Conservation (phyloP, 2,888 invertebrate species). For the Ochropacha duplaris region DNA sequence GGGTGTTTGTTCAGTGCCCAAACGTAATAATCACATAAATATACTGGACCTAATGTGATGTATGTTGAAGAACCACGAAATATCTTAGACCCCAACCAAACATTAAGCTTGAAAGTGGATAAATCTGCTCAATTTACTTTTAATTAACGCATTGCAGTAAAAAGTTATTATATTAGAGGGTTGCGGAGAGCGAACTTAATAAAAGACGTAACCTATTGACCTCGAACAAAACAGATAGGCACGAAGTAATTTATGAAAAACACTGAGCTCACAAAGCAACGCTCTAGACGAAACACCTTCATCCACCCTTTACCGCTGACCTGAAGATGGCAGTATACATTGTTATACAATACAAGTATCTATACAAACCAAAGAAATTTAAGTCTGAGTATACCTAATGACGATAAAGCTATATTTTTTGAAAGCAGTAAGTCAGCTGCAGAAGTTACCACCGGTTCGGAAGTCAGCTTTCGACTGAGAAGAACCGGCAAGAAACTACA, state of each 20-base stretch:
- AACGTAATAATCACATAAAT: background rate
- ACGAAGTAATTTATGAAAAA: conserved; percentile 16
- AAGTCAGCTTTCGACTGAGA: too few relatives aligned
- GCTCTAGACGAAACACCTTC: conserved; percentile 36
- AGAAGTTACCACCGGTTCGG: too few relatives aligned
- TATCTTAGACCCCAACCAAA: background rate
- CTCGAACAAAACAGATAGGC: conserved; percentile 12
- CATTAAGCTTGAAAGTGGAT: background rate
- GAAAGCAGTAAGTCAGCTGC: too few relatives aligned
- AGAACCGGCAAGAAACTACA: too few relatives aligned
- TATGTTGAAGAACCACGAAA: background rate
- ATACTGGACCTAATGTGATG: background rate
- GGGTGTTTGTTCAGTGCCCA: too few relatives aligned
- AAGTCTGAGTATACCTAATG: too few relatives aligned
- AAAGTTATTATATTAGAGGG: background rate
- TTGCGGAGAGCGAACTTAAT: background rate
- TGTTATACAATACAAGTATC: background rate
- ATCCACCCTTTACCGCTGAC: conserved; percentile 24
- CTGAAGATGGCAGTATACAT: background rate
- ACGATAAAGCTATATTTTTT: too few relatives aligned
- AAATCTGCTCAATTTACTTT: background rate
- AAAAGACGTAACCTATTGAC: conserved; percentile 9
- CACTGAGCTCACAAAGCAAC: conserved; percentile 19
- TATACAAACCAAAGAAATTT: too few relatives aligned
- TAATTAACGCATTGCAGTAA: background rate